These are phyloP conservation scores for Pyrrhosoma nymphula DNA, from an alignment of 2,888 invertebrate species.

Conservation along the genomic window DNA sequence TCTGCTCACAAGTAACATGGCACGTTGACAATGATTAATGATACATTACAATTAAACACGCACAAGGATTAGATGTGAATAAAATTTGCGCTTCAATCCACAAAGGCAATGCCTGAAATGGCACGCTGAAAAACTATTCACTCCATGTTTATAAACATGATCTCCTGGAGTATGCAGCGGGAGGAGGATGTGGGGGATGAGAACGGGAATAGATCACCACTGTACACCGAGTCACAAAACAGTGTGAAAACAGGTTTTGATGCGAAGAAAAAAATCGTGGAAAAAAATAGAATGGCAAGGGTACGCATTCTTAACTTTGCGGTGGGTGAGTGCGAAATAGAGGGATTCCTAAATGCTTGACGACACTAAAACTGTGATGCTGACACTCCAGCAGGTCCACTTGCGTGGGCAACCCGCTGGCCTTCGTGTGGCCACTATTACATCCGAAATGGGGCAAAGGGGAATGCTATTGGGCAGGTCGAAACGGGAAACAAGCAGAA, in stretches of 20 bases:
- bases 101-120: too few relatives aligned
- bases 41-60: too few relatives aligned
- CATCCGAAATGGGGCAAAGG: slow-evolving; percentile 11
- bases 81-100: too few relatives aligned
- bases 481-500: slow-evolving; percentile 14
- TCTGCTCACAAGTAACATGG: too few relatives aligned
- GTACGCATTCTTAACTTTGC: slow-evolving; percentile 43
- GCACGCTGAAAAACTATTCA: not conserved
- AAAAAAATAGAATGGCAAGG: slow-evolving; percentile 23
- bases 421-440: slow-evolving; percentile 24
- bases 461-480: not conserved
- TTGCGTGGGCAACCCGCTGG: slow-evolving; percentile 48
- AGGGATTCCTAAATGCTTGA: not conserved
- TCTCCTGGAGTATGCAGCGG: not conserved
- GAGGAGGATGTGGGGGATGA: not conserved
- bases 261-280: slow-evolving; percentile 4
- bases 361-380: not conserved
- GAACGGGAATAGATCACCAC: slow-evolving; percentile 29
- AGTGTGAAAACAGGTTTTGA: slow-evolving; percentile 40
- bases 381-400: not conserved
- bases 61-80: too few relatives aligned
- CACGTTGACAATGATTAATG: too few relatives aligned
- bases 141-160: not conserved
- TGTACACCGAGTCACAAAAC: not conserved
- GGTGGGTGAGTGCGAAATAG: slow-evolving; percentile 36